These are phyloP conservation scores for Dipodomys ordii DNA, from an alignment of 2,113 vertebrate genomes.

Conservation along the genomic window DNA sequence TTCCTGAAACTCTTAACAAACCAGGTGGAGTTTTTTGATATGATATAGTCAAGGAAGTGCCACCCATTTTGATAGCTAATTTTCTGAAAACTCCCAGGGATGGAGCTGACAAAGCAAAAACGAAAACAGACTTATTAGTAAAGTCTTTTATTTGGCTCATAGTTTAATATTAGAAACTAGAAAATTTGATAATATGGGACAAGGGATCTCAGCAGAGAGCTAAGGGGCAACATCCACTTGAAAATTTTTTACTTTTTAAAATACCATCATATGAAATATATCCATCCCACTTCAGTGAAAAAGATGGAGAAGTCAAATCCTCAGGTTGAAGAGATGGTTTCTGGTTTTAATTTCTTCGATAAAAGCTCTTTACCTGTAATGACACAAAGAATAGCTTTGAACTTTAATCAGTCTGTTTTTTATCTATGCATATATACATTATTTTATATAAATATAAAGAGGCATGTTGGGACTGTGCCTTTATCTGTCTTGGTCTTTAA, in stretches of 20 bases:
- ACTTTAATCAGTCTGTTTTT: conserved; percentile 21
- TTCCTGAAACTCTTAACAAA: neutral
- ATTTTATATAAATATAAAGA: too few relatives aligned
- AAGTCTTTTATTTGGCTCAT: too few relatives aligned
- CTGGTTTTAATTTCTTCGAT: neutral
- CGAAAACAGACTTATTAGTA: too few relatives aligned
- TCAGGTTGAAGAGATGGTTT: neutral
- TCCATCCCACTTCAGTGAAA: conserved; percentile 19
- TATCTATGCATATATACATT: too few relatives aligned
- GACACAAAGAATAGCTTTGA: neutral
- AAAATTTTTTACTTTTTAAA: too few relatives aligned
- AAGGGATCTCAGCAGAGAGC: neutral
- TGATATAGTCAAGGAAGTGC: neutral
- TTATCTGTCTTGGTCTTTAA: too few relatives aligned
- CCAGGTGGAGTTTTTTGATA: neutral
- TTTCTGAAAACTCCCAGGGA: neutral
- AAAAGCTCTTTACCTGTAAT: conserved; percentile 40
- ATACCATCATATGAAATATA: neutral
- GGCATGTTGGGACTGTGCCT: too few relatives aligned
- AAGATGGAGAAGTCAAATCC: neutral
- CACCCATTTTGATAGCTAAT: neutral
- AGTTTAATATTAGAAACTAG: neutral
- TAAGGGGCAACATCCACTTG: neutral
- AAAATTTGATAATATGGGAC: neutral
- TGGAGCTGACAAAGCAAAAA: too few relatives aligned